A percentile compares a stretch with the other conserved stretches of the same genome.
These are phyloP conservation scores for Galago senegalensis DNA, from an alignment of 2,797 vertebrate genomes.

Conservation along the genomic window DNA sequence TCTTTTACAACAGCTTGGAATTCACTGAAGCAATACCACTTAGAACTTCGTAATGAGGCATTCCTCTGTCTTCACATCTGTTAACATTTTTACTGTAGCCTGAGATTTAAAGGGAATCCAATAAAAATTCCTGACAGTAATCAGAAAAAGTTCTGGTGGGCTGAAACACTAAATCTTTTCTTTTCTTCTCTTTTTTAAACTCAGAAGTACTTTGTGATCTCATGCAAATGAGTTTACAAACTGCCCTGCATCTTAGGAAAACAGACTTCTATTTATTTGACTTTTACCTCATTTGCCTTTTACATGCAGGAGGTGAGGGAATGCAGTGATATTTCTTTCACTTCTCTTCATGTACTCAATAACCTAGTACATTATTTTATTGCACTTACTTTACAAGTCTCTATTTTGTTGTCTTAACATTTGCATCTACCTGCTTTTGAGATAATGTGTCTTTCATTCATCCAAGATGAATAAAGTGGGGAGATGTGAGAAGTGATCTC, in stretches of 20 bases:
- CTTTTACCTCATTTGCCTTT: neutral
- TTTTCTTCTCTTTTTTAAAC: constrained; percentile 1
- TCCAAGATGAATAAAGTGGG: neutral
- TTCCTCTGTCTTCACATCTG: constrained; percentile 75
- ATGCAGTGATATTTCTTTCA: neutral
- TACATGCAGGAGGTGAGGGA: neutral
- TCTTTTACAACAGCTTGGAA: constrained; percentile 75
- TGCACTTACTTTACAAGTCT: neutral
- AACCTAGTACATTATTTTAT: neutral
- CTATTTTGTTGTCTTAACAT: neutral
- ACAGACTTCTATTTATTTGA: neutral
- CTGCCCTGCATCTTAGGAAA: neutral
- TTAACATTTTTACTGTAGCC: constrained; percentile 63
- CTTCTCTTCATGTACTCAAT: neutral
- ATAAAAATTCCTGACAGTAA: constrained; percentile 70
- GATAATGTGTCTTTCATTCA: neutral
- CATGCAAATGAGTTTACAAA: neutral
- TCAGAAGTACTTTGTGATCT: neutral
- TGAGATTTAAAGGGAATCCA: constrained; percentile 48
- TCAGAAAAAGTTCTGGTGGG: constrained; percentile 51
- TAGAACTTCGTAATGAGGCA: constrained; percentile 62
- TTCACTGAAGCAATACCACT: constrained; percentile 70
- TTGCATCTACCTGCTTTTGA: neutral
- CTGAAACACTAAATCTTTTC: constrained; percentile 32
- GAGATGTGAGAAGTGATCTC: neutral